These are phyloP conservation scores for Drosophila lacteicornis DNA, from an alignment of 1,140 invertebrate species.

Conservation along the genomic window DNA sequence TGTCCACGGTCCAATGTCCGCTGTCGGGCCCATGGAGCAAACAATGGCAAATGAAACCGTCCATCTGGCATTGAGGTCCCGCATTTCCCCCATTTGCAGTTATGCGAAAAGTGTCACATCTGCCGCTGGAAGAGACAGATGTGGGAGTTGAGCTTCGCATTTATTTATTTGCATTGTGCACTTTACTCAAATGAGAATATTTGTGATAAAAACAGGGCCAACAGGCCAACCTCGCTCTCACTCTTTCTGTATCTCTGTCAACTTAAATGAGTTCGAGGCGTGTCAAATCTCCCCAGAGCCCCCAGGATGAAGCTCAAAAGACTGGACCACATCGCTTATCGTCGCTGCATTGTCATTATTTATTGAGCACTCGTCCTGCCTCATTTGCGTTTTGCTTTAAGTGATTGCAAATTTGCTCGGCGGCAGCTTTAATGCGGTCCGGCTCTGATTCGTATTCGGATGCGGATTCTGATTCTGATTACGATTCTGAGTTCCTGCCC, in stretches of 20 bases:
- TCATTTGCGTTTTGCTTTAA: constrained; percentile 53
- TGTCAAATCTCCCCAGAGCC: constrained; percentile 34
- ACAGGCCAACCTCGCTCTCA: constrained; percentile 30
- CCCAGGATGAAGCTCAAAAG: constrained; percentile 1
- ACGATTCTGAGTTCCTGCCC: not conserved
- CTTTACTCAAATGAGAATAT: constrained; percentile 53
- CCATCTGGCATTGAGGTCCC: constrained; percentile 52
- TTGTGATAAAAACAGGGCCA: constrained; percentile 50
- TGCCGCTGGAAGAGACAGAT: constrained; percentile 43
- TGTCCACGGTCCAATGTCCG: not conserved
- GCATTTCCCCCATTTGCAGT: constrained; percentile 43
- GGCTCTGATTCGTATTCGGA: not conserved
- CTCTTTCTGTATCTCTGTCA: constrained; percentile 35
- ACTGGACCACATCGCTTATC: constrained; percentile 40
- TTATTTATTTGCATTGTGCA: constrained; percentile 69
- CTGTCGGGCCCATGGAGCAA: constrained; percentile 13
- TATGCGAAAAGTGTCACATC: constrained; percentile 64
- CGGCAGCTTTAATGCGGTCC: constrained; percentile 45
- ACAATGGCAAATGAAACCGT: constrained; percentile 37
- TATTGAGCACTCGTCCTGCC: constrained; percentile 51
- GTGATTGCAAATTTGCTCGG: constrained; percentile 44
- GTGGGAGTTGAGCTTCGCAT: constrained; percentile 43
- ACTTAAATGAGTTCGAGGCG: constrained; percentile 50
- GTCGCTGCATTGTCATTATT: constrained; percentile 57
- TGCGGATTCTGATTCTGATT: constrained; percentile 2